A percentile compares a stretch with the other conserved stretches of the same genome.
Conservation (phyloP, 30 jellyfish, hydroid and myxozoan species). For the Aurelia sp. region DNA sequence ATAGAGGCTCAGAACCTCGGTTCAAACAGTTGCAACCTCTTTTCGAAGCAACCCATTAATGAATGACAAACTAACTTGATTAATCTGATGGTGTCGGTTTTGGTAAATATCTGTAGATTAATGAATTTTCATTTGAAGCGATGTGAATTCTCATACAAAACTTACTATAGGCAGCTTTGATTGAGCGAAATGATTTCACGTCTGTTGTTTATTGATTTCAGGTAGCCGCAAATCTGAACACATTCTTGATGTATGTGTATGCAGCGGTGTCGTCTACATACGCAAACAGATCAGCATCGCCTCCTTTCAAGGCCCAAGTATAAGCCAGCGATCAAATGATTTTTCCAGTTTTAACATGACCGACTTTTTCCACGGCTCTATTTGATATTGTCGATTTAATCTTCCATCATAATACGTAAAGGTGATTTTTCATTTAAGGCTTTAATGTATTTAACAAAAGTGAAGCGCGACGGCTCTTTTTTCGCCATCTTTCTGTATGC, state of each 20-base stretch:
- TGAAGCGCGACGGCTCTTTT: slow-evolving; percentile 47
- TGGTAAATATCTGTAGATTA: not conserved
- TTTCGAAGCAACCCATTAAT: no score
- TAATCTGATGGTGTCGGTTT: not conserved
- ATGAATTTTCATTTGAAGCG: no score
- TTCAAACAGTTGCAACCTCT: no score
- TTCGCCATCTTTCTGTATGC: slow-evolving; percentile 46
- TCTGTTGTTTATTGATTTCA: slow-evolving; percentile 47
- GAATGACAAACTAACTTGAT: not conserved
- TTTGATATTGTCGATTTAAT: slow-evolving; percentile 56
- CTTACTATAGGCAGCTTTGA: slow-evolving; percentile 33
- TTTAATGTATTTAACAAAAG: slow-evolving; percentile 44
- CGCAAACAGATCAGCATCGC: slow-evolving; percentile 62
- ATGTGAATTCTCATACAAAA: not conserved
- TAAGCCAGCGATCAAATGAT: slow-evolving; percentile 63
- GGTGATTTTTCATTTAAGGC: slow-evolving; percentile 54
- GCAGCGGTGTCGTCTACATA: slow-evolving; percentile 53
- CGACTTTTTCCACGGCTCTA: slow-evolving; percentile 66
- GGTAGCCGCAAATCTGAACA: slow-evolving; percentile 56
- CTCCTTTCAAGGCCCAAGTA: slow-evolving; percentile 47
- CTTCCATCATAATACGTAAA: slow-evolving; percentile 27
- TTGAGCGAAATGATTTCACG: slow-evolving; percentile 12
- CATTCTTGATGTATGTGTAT: slow-evolving; percentile 33
- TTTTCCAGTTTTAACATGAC: slow-evolving; percentile 36
- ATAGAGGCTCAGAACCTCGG: no score